phyloP scores from a whole-genome alignment of 2,797 vertebrate genomes.

The Gymnothorax javanicus region DNA sequence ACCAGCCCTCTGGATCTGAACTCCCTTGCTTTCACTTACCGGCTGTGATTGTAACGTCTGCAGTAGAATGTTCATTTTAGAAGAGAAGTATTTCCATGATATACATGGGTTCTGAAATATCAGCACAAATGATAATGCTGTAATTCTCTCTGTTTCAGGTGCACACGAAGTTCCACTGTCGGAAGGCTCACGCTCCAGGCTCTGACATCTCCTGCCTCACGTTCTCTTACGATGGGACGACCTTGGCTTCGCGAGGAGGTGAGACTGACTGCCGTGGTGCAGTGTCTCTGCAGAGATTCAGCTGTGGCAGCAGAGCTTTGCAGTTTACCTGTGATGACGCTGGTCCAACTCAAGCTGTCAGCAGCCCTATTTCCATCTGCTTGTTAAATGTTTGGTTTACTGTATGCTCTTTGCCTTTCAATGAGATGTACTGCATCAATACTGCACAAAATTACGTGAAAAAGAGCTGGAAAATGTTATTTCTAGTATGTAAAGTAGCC shows the following conservation, averaged over 20 bases:
- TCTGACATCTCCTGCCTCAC: conserved; percentile 87
- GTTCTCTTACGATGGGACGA: conserved; percentile 90
- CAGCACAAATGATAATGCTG: background rate
- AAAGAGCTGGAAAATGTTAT: background rate
- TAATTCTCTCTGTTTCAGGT: conserved; percentile 70
- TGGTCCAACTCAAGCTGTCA: background rate
- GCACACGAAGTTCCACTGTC: conserved; percentile 95
- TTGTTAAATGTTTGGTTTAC: background rate
- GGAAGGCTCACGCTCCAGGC: conserved; percentile 86
- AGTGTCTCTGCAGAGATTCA: background rate
- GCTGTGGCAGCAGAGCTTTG: background rate
- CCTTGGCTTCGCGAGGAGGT: conserved; percentile 93
- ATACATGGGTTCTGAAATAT: background rate
- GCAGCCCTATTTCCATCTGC: background rate
- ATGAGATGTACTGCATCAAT: background rate
- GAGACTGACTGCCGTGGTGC: conserved; percentile 39
- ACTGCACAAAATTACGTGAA: background rate
- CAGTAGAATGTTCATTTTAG: no score
- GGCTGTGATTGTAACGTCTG: no score
- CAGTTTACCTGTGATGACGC: background rate
- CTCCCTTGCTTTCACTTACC: no score
- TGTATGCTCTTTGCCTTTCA: background rate
- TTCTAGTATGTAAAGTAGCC: background rate
- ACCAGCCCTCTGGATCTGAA: no score
- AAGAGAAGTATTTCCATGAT: no score